These are phyloP conservation scores for Notoglanidium macrostoma DNA, from an alignment of 2,797 vertebrate species.

Conservation along the genomic window DNA sequence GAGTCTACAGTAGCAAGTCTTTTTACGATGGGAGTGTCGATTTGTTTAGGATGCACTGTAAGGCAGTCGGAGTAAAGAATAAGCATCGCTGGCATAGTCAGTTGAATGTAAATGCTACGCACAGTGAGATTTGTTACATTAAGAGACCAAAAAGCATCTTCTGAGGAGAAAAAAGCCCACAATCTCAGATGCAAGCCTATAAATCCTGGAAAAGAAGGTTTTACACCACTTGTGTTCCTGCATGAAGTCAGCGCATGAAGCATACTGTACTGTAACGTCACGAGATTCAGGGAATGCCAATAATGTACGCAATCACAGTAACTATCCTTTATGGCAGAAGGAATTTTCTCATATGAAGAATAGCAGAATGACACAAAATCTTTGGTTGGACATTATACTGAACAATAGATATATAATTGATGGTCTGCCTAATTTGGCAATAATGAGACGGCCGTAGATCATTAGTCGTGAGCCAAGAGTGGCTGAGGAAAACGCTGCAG, in stretches of 20 bases:
- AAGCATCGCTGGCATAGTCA: constrained; percentile 23
- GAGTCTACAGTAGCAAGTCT: constrained; percentile 72
- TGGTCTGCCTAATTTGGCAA: constrained; percentile 32
- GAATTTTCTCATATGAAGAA: neutral
- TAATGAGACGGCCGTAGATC: neutral
- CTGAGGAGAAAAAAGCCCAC: neutral
- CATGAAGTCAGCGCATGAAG: neutral
- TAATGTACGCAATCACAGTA: neutral
- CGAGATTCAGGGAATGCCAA: neutral
- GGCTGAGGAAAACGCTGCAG: constrained; percentile 1
- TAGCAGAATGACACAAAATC: constrained; percentile 27
- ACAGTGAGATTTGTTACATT: constrained; percentile 22
- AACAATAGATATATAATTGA: constrained; percentile 25
- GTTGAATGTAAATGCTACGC: constrained; percentile 25
- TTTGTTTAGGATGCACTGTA: constrained; percentile 47
- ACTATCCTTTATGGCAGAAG: neutral
- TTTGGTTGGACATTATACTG: constrained; percentile 48
- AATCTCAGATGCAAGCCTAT: neutral
- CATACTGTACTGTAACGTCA: neutral
- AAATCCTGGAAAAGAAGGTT: neutral
- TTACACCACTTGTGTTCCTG: neutral
- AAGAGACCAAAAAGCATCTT: neutral
- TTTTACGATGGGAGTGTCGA: constrained; percentile 46
- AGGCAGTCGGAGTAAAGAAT: constrained; percentile 5
- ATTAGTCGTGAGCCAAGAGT: too few species aligned